A percentile compares a stretch with the other conserved stretches of the same genome.
phyloP scores from a whole-genome alignment of 37 sponge, comb jelly and placozoan genomes.

The Cladorhizidae sp. region DNA sequence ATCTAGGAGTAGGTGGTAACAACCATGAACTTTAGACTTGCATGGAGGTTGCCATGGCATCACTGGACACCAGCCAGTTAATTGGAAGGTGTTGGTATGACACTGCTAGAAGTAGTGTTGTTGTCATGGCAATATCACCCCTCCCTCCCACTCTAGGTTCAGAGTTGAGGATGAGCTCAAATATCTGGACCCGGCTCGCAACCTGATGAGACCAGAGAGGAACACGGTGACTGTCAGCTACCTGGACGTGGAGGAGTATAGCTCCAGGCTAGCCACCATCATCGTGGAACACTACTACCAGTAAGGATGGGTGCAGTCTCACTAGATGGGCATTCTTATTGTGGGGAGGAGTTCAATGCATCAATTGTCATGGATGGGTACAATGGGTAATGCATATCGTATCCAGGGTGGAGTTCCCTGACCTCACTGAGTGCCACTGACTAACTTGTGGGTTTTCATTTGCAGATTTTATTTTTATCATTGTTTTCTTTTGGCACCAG shows the following conservation, averaged over 20 bases:
- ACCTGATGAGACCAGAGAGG: slow-evolving; percentile 86
- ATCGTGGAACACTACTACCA: slow-evolving; percentile 91
- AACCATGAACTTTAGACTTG: too few species aligned
- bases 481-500: too few species aligned
- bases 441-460: too few species aligned
- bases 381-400: not conserved
- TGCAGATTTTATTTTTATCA: too few species aligned
- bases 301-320: slow-evolving; percentile 11
- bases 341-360: not conserved
- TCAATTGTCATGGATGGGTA: not conserved
- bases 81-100: too few species aligned
- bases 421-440: too few species aligned
- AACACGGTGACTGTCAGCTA: slow-evolving; percentile 92
- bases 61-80: too few species aligned
- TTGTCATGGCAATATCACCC: too few species aligned
- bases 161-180: slow-evolving; percentile 74
- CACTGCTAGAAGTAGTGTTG: too few species aligned
- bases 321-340: too few species aligned
- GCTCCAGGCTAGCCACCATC: slow-evolving; percentile 77
- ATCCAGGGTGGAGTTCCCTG: not conserved
- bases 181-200: slow-evolving; percentile 77
- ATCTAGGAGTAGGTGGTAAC: too few species aligned
- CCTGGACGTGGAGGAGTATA: slow-evolving; percentile 84
- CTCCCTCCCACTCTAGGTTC: slow-evolving; percentile 25
- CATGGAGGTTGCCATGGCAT: too few species aligned